Percentiles rank a stretch among this genome's conserved stretches.
Conservation (phyloP, 2,113 vertebrate genomes). For the Oxyruncus cristatus region DNA sequence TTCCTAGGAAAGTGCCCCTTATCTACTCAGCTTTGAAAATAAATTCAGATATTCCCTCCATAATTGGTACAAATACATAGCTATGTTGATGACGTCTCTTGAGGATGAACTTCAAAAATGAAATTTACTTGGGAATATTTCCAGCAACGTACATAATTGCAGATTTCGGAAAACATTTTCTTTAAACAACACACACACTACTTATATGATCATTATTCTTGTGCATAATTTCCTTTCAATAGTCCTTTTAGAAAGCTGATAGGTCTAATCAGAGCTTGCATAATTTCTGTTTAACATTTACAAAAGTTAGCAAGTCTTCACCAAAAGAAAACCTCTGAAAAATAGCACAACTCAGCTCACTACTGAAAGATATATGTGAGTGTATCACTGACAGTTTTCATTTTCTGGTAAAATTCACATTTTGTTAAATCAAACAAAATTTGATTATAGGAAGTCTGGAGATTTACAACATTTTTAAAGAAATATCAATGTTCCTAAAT, state of each 20-base stretch:
- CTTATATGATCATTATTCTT: background rate
- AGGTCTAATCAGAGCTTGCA: background rate
- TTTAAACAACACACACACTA: rapidly evolving
- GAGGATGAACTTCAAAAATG: background rate
- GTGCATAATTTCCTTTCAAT: background rate
- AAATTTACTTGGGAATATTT: background rate
- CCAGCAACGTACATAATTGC: background rate
- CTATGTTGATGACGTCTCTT: background rate
- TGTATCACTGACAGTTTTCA: background rate
- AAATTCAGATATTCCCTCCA: background rate
- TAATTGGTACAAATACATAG: background rate
- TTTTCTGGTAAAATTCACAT: background rate
- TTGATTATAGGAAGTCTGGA: background rate
- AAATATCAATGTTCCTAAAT: background rate
- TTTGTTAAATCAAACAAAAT: background rate
- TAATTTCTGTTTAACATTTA: conserved; percentile 32
- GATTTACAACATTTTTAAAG: background rate
- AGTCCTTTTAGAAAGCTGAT: background rate
- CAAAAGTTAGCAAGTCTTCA: background rate
- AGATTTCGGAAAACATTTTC: background rate
- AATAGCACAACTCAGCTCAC: background rate
- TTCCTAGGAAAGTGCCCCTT: background rate
- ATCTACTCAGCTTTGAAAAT: conserved; percentile 8
- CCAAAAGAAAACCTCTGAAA: conserved; percentile 8
- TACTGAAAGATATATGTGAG: background rate